Evolutionary conservation across 2,797 vertebrate genomes (phyloP).

Genomic region (Distichodus sexfasciatus): DNA sequence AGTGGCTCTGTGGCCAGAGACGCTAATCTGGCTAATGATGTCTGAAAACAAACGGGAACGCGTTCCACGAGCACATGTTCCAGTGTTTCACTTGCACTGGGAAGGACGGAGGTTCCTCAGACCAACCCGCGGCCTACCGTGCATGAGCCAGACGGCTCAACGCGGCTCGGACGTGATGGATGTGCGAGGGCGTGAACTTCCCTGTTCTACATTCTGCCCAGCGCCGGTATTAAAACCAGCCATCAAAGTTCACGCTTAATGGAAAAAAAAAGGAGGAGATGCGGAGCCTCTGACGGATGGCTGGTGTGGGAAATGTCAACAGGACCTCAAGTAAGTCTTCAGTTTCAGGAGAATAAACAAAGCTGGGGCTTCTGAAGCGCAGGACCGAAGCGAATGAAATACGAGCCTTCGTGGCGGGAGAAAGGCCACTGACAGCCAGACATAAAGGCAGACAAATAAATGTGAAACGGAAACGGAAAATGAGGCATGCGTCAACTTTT

Average conservation of each 20-base stretch:
- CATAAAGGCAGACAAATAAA: not conserved
- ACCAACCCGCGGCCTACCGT: not conserved
- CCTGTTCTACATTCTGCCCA: not conserved
- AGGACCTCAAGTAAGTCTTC: not conserved
- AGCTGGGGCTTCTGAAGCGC: not conserved
- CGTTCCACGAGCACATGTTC: no score
- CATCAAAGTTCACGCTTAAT: not conserved
- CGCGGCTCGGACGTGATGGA: not conserved
- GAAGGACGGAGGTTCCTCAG: not conserved
- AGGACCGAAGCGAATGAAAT: not conserved
- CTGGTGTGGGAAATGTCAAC: not conserved
- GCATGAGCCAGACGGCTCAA: not conserved
- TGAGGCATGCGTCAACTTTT: no score
- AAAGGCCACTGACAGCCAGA: not conserved
- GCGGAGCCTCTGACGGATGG: not conserved
- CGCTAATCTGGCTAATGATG: no score
- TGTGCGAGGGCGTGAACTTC: not conserved
- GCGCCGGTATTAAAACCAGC: not conserved
- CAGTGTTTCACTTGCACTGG: no score
- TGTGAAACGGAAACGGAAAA: not conserved
- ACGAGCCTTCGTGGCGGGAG: not conserved
- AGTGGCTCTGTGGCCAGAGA: no score
- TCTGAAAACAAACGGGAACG: no score
- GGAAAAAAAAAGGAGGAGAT: not conserved
- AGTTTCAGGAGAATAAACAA: not conserved